Conservation (phyloP, 2,888 invertebrate genomes). For the Limnephilus auricula region DNA sequence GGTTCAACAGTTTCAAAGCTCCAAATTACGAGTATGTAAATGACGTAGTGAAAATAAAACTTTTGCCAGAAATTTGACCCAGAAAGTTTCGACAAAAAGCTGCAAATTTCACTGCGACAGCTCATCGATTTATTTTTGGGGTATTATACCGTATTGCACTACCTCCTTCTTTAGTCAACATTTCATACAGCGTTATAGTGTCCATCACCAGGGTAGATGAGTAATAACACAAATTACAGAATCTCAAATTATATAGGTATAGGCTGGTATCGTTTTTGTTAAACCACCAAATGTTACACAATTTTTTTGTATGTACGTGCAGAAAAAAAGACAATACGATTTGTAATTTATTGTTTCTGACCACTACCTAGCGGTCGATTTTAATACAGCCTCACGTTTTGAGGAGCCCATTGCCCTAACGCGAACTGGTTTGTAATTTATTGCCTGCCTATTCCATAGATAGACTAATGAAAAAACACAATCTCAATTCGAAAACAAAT, state of each 20-base stretch:
- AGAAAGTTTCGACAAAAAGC: background rate
- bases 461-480: slow-evolving; percentile 40
- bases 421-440: slow-evolving; percentile 40
- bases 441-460: slow-evolving; percentile 10
- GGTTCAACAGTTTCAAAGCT: too few species aligned
- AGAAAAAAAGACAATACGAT: background rate
- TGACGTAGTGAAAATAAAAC: background rate
- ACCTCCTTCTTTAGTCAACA: too few species aligned
- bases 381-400: background rate
- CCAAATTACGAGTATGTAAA: background rate
- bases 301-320: background rate
- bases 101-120: background rate
- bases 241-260: too few species aligned
- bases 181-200: too few species aligned
- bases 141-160: too few species aligned
- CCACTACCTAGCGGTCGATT: background rate
- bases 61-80: background rate
- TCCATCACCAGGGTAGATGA: too few species aligned
- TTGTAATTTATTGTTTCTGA: background rate
- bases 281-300: too few species aligned
- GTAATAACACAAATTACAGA: too few species aligned
- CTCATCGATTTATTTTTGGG: too few species aligned
- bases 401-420: background rate
- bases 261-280: background rate
- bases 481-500: slow-evolving; percentile 51